Base-by-base conservation (phyloP, 2,113 vertebrate species). In the Pseudolaguvia tuberculata region DNA sequence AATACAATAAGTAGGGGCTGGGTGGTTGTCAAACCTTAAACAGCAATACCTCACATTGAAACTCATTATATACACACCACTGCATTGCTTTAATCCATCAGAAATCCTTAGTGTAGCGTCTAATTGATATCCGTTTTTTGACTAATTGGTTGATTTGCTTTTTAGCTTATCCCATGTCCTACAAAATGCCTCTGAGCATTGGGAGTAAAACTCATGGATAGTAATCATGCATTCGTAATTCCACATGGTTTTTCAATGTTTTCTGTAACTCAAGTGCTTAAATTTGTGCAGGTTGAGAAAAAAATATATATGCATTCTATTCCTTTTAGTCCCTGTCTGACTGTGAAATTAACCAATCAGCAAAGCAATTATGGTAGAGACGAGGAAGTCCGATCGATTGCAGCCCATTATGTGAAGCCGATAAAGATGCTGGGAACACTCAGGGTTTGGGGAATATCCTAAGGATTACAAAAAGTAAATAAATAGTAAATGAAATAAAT, bases 81-180 rank as follows among this genome's bases (percentile, higher is more conserved):
- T 87, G 88, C 87, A 86, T 86, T 82, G 77, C 85, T 86, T 87
- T 90, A 85, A 88, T 85, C 86, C 84, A 79, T 80, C 82, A 85
- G 82, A 85, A 85, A 88, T 88, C 87, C 89, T 86, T 90, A 90
- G 89, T 89, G 89, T 35, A 50, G 66, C 81, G 79, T 86, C 84
- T 90, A 91, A 91, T 89, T 91, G 88, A 90, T 90, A 89, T 90
- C 85, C 87, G 83, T 87, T 88, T 89, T n/a, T 91, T 89, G 80
- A 86, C 82, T 90, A 91, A 90, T 90, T 88, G 86, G 78, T 74
- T 71, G 73, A 82, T 83, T 78, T 87, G 75, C 70, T 81, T 79
- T 27, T 47, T 27, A 47, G n/a, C 45, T 80, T 61, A 9, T 73
- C 79, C 82, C 80, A 85, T 82, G 82, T 80, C 70, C 27, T 57